A percentile compares a stretch with the other conserved stretches of the same genome.
Evolutionary conservation across 2,888 invertebrate genomes (phyloP).

Genomic region (Neoascia interrupta): DNA sequence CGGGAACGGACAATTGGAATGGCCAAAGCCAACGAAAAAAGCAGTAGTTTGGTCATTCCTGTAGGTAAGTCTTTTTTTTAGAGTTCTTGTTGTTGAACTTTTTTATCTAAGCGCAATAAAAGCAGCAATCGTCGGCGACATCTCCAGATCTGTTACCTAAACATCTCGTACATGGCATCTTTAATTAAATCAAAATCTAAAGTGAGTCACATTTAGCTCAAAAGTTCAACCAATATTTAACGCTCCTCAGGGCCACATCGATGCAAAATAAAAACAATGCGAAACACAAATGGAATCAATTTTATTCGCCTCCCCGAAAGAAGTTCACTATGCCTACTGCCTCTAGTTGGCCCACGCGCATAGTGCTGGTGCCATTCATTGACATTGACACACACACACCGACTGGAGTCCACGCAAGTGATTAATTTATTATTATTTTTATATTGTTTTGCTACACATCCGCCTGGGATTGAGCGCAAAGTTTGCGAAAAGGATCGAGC

Average conservation of each 20-base stretch:
- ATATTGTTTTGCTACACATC: conserved; percentile 61
- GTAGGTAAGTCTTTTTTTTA: too few species aligned
- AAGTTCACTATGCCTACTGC: conserved; percentile 37
- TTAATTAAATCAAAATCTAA: conserved; percentile 20
- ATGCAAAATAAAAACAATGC: conserved; percentile 19
- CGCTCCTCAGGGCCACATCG: conserved; percentile 40
- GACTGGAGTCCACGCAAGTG: conserved; percentile 53
- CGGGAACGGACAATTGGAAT: too few species aligned
- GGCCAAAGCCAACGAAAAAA: too few species aligned
- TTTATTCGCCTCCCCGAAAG: conserved; percentile 35
- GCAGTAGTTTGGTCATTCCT: too few species aligned
- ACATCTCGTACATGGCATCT: conserved; percentile 12
- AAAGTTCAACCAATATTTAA: conserved; percentile 45
- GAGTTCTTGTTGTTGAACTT: too few species aligned
- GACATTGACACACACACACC: conserved; percentile 27
- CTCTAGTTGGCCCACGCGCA: conserved; percentile 38
- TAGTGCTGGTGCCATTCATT: conserved; percentile 32
- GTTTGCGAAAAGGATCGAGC: conserved; percentile 49
- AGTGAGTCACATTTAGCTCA: conserved; percentile 18
- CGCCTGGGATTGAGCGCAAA: conserved; percentile 25
- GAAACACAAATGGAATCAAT: conserved; percentile 21
- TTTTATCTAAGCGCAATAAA: too few species aligned
- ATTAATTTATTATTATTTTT: conserved; percentile 67
- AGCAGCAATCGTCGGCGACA: not conserved
- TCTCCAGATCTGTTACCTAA: not conserved